phyloP scores from a whole-genome alignment of 2,888 invertebrate species.

The Argyra leucocephala region DNA sequence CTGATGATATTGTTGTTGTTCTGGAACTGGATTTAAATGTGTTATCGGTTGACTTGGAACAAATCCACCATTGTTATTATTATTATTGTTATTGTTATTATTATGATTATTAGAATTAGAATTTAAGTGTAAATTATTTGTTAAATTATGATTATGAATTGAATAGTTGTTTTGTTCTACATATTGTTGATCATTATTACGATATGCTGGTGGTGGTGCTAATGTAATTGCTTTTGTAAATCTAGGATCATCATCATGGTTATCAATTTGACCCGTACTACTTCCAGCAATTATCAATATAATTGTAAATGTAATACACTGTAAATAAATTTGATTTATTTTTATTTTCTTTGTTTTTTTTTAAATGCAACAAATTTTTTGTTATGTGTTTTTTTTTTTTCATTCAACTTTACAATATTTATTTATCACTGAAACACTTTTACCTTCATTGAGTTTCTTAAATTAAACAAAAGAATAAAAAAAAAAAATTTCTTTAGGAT shows the following conservation, averaged over 20 bases:
- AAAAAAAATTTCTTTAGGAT: background rate
- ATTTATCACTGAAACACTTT: too few species aligned
- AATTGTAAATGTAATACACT: background rate
- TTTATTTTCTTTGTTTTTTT: too few species aligned
- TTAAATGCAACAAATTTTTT: background rate
- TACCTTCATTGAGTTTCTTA: background rate
- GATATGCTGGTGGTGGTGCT: background rate
- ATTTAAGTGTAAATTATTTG: background rate
- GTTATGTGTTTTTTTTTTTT: background rate
- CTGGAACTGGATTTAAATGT: background rate
- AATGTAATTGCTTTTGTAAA: background rate
- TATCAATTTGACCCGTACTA: background rate
- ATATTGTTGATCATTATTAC: background rate
- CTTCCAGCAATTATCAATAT: background rate
- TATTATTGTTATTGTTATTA: too few species aligned
- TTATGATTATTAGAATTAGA: background rate
- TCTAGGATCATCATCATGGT: conserved; percentile 1
- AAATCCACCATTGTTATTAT: background rate
- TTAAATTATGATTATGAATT: background rate
- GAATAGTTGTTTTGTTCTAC: background rate
- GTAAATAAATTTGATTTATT: background rate
- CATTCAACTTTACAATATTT: background rate
- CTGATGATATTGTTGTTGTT: background rate
- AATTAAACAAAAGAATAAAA: background rate
- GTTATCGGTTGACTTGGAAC: background rate